Evolutionary conservation across 2,113 vertebrate species (phyloP), one percentile per base, ranked within the genome.

Genomic region (Puma concolor): DNA sequence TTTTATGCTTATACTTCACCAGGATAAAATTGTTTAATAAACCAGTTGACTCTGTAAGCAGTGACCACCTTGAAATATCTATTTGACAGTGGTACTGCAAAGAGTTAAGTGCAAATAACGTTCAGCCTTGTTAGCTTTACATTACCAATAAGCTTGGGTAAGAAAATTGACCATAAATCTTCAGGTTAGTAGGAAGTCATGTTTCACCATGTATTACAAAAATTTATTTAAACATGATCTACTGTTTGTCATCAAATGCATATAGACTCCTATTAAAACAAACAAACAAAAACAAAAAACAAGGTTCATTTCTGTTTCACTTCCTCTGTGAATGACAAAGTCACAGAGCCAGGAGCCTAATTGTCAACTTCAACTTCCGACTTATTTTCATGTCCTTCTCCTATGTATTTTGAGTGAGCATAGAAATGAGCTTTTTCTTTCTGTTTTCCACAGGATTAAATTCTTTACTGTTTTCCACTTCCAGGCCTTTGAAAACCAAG

Each of bases 11-110:
- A 36, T 29, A 54, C 15, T 17, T 14, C 1, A 76, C 33, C 17
- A 93, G n/a, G 54, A 36, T 93, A n/a, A 95, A 86, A 66, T 14
- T 91, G 1, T n/a, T 84, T 54, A 88, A n/a, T 80, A 92, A 94
- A 33, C 21, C 48, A 67, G n/a, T 44, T 89, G 66, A 29, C 8
- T 87, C 7, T 4, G 17, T 29, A 86, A 76, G 21, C 48, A 44
- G 1, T 82, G 67, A 82, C 0, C 14, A 83, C 38, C 67, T 48
- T 54, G 10, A 67, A 16, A 27, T 76, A 93, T 16, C 11, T 85
- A n/a, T 71, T 79, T 66, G 36, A 83, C 25, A 83, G 71, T 23
- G 5, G 44, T 64, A 54, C 57, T 29, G 4, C 71, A 83, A 66
- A 83, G 36, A 85, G 29, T 80, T 85, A 85, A 88, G 64, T 60